These are phyloP conservation scores for Cinclus cinclus DNA, from an alignment of 2,113 vertebrate genomes.

Conservation along the genomic window DNA sequence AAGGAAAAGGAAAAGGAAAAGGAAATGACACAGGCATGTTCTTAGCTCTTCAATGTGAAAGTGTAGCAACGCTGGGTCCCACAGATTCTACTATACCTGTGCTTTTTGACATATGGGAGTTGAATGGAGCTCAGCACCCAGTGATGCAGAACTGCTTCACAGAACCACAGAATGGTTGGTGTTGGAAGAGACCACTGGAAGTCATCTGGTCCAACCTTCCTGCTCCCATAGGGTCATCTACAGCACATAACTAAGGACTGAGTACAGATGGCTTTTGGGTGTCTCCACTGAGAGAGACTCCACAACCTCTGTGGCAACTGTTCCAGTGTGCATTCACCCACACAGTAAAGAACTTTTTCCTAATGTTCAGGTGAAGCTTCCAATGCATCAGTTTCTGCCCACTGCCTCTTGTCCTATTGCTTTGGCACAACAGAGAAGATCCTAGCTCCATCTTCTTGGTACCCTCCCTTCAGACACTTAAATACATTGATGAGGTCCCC, in stretches of 20 bases:
- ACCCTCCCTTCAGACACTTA: neutral
- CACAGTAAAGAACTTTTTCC: neutral
- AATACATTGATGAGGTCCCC: neutral
- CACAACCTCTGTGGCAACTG: neutral
- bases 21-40: accelerated
- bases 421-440: neutral
- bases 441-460: neutral
- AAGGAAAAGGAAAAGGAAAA: neutral
- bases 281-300: neutral
- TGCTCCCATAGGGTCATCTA: neutral
- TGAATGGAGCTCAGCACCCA: neutral
- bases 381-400: neutral
- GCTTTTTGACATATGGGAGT: neutral
- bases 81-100: neutral
- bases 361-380: neutral
- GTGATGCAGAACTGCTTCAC: neutral
- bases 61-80: neutral
- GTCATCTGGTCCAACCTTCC: too few relatives aligned
- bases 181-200: neutral
- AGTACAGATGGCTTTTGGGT: neutral
- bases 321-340: accelerated
- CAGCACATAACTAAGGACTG: neutral
- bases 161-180: neutral
- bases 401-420: neutral
- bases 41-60: neutral